Evolutionary conservation across 2,113 vertebrate genomes (phyloP), one percentile per base, ranked within the genome.

Genomic region (Colossoma macropomum): DNA sequence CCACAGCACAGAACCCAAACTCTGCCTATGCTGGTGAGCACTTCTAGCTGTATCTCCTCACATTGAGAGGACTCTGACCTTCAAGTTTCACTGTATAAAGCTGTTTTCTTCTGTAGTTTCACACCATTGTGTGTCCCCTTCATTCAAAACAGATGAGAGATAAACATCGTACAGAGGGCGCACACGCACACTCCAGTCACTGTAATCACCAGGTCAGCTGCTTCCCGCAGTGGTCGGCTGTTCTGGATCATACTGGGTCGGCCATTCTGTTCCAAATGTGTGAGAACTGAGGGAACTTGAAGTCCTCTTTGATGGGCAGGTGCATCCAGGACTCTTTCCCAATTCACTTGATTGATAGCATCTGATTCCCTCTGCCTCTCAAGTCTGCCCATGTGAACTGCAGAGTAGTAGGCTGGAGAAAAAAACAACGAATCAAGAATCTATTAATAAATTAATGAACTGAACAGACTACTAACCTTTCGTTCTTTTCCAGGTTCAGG

Each of bases 181-280:
- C 90, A 92, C 66, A 92, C 65, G n/a, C 91, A 93, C 75, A 92
- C 86, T 28, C 93, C 94, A 0, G 88, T 87, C 27, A 91, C 85
- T 15, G 90, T 92, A 86, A 92, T 50, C 0, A 85, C 79, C 81
- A 89, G 50, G 68, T 95, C 94, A 0, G 84, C 73, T 9, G 76
- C 73, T 73, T 85, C 79, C 66, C 56, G 54, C 30, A 90, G 82
- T 75, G 81, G 0, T 34, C 3, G 76, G 19, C 52, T 12, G 10
- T 34, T 0, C 21, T 38, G 80, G 45, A 72, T 56, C n/a, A 7
- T 0, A 3, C 21, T 27, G 41, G 84, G 45, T 82, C 72, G 12
- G 12, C 41, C 16, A 1, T 63, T 62, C 70, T 62, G 76, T 34
- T n/a, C 27, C 19, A 23, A 3, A 38, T 3, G 23, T 4, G 25